These are phyloP conservation scores for Ancistrus triradiatus DNA, from an alignment of 2,113 vertebrate species.

Conservation along the genomic window DNA sequence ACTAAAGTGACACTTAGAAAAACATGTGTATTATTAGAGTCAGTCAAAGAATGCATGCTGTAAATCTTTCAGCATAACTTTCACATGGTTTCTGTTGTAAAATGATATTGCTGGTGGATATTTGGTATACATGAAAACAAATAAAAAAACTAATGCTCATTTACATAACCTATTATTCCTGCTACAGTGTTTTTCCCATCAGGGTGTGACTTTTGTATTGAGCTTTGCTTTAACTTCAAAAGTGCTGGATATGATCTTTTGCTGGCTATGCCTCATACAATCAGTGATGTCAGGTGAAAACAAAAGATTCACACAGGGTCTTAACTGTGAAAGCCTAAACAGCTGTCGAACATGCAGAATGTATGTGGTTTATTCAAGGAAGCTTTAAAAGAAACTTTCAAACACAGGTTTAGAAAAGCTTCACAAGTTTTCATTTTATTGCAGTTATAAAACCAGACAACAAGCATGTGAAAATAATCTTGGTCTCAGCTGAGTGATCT, in stretches of 20 bases:
- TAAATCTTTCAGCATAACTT: slow-evolving; percentile 5
- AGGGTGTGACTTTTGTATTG: slow-evolving; percentile 17
- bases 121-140: too few species aligned
- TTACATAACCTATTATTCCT: slow-evolving; percentile 1
- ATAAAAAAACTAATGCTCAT: too few species aligned
- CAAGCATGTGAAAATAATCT: slow-evolving; percentile 58
- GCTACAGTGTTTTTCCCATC: too few species aligned
- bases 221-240: slow-evolving; percentile 12
- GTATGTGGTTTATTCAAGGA: slow-evolving; percentile 29
- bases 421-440: slow-evolving; percentile 47
- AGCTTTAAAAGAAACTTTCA: slow-evolving; percentile 35
- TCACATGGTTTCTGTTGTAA: too few species aligned
- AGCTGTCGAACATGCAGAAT: slow-evolving; percentile 41
- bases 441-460: slow-evolving; percentile 62
- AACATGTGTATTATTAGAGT: slow-evolving; percentile 1
- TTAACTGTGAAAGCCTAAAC: slow-evolving; percentile 57
- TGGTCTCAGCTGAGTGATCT: slow-evolving; percentile 45
- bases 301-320: slow-evolving; percentile 15
- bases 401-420: slow-evolving; percentile 32
- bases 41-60: not conserved
- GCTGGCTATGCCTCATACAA: slow-evolving; percentile 25
- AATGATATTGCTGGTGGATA: too few species aligned
- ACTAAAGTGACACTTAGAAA: slow-evolving; percentile 5
- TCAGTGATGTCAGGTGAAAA: slow-evolving; percentile 31
- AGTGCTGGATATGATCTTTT: slow-evolving; percentile 27